Evolutionary conservation across 2,888 invertebrate genomes (phyloP), one percentile per base, ranked within the genome.

Genomic region (Drosophila nr. fundita): DNA sequence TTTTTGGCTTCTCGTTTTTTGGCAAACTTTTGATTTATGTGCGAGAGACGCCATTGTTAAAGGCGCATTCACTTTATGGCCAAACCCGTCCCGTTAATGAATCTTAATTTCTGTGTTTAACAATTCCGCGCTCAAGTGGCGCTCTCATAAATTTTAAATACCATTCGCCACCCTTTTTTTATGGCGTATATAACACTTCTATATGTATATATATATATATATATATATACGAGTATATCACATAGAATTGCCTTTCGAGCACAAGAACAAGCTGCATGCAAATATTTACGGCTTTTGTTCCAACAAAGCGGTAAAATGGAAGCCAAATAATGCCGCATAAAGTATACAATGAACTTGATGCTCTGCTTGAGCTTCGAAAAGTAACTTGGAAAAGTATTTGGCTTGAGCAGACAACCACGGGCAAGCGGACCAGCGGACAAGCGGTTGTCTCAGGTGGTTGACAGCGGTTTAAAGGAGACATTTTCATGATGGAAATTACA

Each of bases 111-210:
- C 66, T 70, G 72, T 76, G 74, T 61, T 78, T 55, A 73, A 66
- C 77, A 73, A 81, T 81, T 68, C 77, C 57, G 52, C 63, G 48
- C 58, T 70, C 71, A 60, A 70, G 73, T 66, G 78, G 60, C 65
- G 61, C 52, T 63, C 62, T 80, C 86, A 83, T 90, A 90, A 86
- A 85, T 87, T 86, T 78, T 71, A 77, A 81, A 88, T 83, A 62
- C 21, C 29, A 80, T 83, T 59, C 57, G 63, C 77, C 77, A 69
- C 68, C 80, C 74, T 67, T 62, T 79, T 69, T 45, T 34, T 18
- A 58, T 61, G 42, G 21, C 30, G 27, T 29, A 52, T 45, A 42
- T 24, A 21, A 53, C 34, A n/a, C 49, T 45, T 29, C 27, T 15
- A 57, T 27, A 45, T n/a, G 48, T 29, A 48, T 2, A 32, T 4